phyloP scores from a whole-genome alignment of 2,797 vertebrate species.

The Bovichtus variegatus region DNA sequence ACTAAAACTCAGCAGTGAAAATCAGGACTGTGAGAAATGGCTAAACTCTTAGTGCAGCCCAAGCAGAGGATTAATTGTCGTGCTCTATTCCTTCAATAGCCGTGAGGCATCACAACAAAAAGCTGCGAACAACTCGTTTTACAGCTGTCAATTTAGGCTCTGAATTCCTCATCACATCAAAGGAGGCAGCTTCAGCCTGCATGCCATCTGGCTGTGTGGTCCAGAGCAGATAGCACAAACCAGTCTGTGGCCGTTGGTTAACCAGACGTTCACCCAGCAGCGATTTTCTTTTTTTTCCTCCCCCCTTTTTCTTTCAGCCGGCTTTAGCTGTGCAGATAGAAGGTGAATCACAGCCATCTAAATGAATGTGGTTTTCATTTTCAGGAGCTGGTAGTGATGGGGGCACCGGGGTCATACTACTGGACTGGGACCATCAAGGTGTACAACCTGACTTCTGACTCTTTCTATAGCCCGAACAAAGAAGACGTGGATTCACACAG shows the following conservation, averaged over 20 bases:
- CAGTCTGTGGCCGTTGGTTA: slow-evolving; percentile 81
- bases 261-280: slow-evolving; percentile 74
- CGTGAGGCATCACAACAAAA: slow-evolving; percentile 26
- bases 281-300: slow-evolving; percentile 14
- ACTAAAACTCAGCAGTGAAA: background rate
- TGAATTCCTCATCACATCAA: slow-evolving; percentile 67
- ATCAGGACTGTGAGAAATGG: background rate
- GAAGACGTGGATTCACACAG: slow-evolving; percentile 89
- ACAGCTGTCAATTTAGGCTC: slow-evolving; percentile 50
- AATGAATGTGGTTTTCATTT: slow-evolving; percentile 36
- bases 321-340: slow-evolving; percentile 7
- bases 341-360: slow-evolving; percentile 21
- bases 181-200: slow-evolving; percentile 55
- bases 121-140: slow-evolving; percentile 53
- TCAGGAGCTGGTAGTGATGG: slow-evolving; percentile 98
- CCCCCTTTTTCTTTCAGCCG: slow-evolving; percentile 3
- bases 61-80: slow-evolving; percentile 21
- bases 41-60: background rate
- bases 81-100: slow-evolving; percentile 11
- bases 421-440: slow-evolving; percentile 99
- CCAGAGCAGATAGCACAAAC: slow-evolving; percentile 76
- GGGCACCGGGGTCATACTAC: slow-evolving; percentile 97
- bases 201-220: slow-evolving; percentile 65
- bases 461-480: slow-evolving; percentile 91
- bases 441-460: slow-evolving; percentile 94